Base-by-base conservation (phyloP, 2,113 vertebrate species). In the Atractosteus spatula region DNA sequence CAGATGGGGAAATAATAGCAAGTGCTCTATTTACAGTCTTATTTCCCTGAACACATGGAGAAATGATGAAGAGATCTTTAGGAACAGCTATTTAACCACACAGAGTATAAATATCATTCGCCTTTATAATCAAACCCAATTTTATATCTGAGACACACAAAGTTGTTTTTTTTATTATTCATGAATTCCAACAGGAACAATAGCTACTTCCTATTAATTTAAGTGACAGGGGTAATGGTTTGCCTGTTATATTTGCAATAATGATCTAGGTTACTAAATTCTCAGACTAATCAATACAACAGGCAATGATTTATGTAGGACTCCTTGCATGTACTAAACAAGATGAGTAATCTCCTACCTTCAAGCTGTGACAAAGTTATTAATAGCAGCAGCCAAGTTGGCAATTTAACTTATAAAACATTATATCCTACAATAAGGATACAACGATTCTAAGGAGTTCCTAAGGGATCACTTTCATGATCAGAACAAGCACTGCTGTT, bases 1-100 rank as follows among this genome's bases (percentile, higher is more conserved):
- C 61, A 70, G 57, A 51, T 11, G 13, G 47, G 73, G 57, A 63
- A 69, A 72, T 55, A 67, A 69, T 55, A 42, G 55, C 62, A 69
- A 47, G 44, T 63, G 74, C 69, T 56, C 42, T 66, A 57, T 55
- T 43, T 29, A 67, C 72, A 64, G 68, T 44, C 59, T 74, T 66
- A 44, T 55, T 63, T 74, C 69, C 57, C 55, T 61, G 59, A 66
- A 57, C 56, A 64, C 66, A 4, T 3, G 66, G 47, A 47, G 29
- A 71, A 66, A 66, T 66, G 55, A 64, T 74, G 64, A 51, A 43
- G 68, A 68, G 67, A 55, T 41, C 3, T 12, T 57, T 57, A 41
- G 41, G 10, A 29, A 57, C 41, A 12, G 67, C 54, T 56, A 47
- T 56, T 56, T 56, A 69, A 12, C 51, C 14, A 55, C 1, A 7